These are phyloP conservation scores for Pipistrellus pygmaeus DNA, from an alignment of 2,797 vertebrate genomes.

Conservation along the genomic window DNA sequence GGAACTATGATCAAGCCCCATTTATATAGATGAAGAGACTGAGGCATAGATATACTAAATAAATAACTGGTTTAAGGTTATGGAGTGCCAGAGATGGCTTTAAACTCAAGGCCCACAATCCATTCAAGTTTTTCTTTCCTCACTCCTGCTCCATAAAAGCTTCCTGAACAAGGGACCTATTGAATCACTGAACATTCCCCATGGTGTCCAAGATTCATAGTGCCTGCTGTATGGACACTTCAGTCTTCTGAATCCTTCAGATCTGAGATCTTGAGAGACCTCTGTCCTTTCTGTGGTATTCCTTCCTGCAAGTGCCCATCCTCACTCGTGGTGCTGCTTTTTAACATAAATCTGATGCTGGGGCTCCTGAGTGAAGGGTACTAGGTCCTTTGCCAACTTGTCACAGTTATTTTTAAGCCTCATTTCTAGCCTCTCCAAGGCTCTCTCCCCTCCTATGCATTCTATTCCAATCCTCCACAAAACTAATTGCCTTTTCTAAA, in stretches of 20 bases:
- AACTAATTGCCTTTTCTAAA: conserved; percentile 9
- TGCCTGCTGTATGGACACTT: neutral
- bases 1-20: neutral
- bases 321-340: neutral
- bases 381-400: neutral
- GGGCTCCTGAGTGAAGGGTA: neutral
- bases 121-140: neutral
- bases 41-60: neutral
- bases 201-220: neutral
- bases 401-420: neutral
- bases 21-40: conserved; percentile 17
- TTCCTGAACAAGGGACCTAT: neutral
- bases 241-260: neutral
- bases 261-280: neutral
- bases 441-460: neutral
- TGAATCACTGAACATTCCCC: neutral
- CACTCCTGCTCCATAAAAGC: neutral
- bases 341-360: neutral
- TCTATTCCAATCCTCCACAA: neutral
- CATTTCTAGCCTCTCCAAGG: neutral
- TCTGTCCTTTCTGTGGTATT: neutral
- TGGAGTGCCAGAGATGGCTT: neutral
- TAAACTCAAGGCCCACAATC: neutral
- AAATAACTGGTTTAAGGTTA: neutral
- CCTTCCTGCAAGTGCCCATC: neutral